Base-by-base conservation (phyloP, 2,888 invertebrate genomes). In the Lordiphosa andalusiaca region DNA sequence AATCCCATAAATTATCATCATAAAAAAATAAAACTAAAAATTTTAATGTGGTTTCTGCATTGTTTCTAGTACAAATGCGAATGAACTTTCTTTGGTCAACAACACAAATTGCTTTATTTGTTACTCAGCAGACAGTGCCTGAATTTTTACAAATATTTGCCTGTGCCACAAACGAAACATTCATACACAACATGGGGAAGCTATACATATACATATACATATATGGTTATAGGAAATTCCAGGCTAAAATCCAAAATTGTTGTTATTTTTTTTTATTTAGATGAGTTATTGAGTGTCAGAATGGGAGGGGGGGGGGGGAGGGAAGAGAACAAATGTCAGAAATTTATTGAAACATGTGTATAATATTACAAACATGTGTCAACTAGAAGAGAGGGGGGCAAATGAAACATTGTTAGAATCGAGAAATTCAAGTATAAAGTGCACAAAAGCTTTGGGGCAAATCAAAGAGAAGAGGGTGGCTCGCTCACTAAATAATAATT, bases 61-160 rank as follows among this genome's bases (percentile, higher is more conserved):
- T 60, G 58, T 76, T 63, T 76, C 63, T 76, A 62, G 78, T 48
- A 83, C 78, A 66, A 69, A 78, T 61, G 83, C 71, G 67, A 78
- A 80, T 75, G 77, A 82, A 78, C 77, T 78, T 62, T 37, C 33
- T 44, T 41, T 58, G 53, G 58, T 44, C 40, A 41, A 53, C 48
- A 53, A 66, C 12, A 49, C 64, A 55, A 73, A 63, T 61, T 60
- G 69, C 54, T 66, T 53, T 58, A 71, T 76, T 80, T 72, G 61
- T 62, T 48, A 62, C 55, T 9, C 54, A 51, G 61, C 69, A 80
- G 76, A 80, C 62, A 80, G 67, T 13, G 64, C 53, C 53, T 44
- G 46, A 67, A 71, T 54, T 58, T 58, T 65, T 72, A 51, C 62
- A 65, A 76, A 70, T 82, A 75, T 77, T 76, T 78, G 80, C 72